These are phyloP conservation scores for Monochamus saltuarius DNA, from an alignment of 1,140 invertebrate genomes.

Conservation along the genomic window DNA sequence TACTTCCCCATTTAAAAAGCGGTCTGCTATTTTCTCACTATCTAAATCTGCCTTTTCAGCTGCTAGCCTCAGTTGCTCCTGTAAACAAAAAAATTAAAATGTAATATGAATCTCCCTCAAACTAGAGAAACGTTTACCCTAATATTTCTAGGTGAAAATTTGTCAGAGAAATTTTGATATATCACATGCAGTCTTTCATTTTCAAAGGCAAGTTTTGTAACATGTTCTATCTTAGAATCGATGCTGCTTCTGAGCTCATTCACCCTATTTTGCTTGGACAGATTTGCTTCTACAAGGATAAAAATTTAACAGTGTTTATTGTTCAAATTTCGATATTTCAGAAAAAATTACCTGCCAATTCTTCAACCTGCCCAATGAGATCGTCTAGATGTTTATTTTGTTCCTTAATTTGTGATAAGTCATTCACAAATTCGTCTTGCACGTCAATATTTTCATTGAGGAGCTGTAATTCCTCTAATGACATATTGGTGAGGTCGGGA, in stretches of 20 bases:
- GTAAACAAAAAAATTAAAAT: conserved; percentile 30
- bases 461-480: conserved; percentile 67
- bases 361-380: conserved; percentile 69
- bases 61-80: conserved; percentile 59
- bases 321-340: conserved; percentile 23
- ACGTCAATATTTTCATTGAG: conserved; percentile 66
- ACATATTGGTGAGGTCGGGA: conserved; percentile 67
- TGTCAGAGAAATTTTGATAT: conserved; percentile 69
- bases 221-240: conserved; percentile 62
- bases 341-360: conserved; percentile 62
- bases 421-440: conserved; percentile 70
- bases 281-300: conserved; percentile 61
- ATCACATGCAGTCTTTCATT: conserved; percentile 68
- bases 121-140: conserved; percentile 58
- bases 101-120: neutral
- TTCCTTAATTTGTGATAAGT: conserved; percentile 64
- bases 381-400: conserved; percentile 69
- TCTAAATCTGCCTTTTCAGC: conserved; percentile 70
- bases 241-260: conserved; percentile 63
- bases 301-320: conserved; percentile 8
- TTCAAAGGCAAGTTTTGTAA: conserved; percentile 67
- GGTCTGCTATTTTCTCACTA: conserved; percentile 72
- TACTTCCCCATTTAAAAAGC: conserved; percentile 71
- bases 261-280: conserved; percentile 65
- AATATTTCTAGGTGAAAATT: conserved; percentile 72